Evolutionary conservation across 1,140 invertebrate genomes (phyloP), one percentile per base, ranked within the genome.

Genomic region (Cydia strobilella): DNA sequence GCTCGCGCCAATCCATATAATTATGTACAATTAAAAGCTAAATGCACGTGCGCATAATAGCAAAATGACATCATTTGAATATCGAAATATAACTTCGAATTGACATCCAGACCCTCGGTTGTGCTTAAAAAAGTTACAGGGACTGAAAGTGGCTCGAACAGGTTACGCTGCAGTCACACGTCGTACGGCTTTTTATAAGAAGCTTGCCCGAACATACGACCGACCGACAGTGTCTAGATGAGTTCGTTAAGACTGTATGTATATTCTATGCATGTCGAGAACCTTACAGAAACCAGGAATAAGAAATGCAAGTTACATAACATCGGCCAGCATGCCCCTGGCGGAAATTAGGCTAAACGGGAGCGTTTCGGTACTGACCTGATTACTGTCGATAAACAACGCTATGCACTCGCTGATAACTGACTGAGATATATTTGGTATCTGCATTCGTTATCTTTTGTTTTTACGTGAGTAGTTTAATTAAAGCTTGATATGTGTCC

Each of bases 381-480:
- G 65, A 31, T 69, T 69, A 69, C 27, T 20, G 13, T 10, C 65
- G 65, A 69, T 69, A 69, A 69, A 69, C 65, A 35, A 23, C 65
- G 15, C 25, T 39, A 69, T 69, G 65, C 65, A 69, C 27, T 69
- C 31, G 65, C 65, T 69, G 65, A 69, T 69, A 69, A 69, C 65
- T 69, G 65, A 2, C 27, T 15, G 65, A 69, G 65, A 69, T 69
- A 69, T 35, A 39, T 69, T 35, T 69, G 65, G 27, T 69, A 69
- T 69, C 65, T 69, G 31, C 65, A 69, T 39, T 69, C 31, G 35
- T 39, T 69, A 69, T 69, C 65, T 69, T 23, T 31, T 69, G 65
- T 69, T 69, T 39, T 69, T 69, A 69, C 63, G 63, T 27, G 15
- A 3, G 20, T 23, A 12, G n/a, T 51, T 18, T 51, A 59, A 23